These are phyloP conservation scores for Enteromius paludinosus DNA, from an alignment of 2,797 vertebrate genomes.

Conservation along the genomic window DNA sequence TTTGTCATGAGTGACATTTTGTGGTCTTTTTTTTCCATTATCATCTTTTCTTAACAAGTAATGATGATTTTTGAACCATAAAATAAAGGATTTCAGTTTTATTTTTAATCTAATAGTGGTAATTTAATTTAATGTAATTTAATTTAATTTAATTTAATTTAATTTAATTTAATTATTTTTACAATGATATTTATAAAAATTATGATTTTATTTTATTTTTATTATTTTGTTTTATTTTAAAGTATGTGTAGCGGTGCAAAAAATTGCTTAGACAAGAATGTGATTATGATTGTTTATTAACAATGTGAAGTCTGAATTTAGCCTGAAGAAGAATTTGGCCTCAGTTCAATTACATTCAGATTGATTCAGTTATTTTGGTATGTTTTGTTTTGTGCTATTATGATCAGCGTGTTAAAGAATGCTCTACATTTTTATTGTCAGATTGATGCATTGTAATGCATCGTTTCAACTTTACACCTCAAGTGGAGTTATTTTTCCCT, in stretches of 20 bases:
- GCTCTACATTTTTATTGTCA: background rate
- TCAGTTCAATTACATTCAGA: background rate
- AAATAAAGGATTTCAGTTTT: background rate
- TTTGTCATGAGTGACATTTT: background rate
- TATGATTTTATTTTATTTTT: background rate
- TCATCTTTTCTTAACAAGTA: background rate
- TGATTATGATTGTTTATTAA: background rate
- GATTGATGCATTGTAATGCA: background rate
- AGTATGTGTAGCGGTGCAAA: background rate
- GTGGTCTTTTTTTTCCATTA: background rate
- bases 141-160: background rate
- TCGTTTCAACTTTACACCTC: background rate
- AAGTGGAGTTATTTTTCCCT: background rate
- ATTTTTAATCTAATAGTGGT: background rate
- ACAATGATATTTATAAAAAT: too few relatives aligned
- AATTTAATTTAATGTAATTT: background rate
- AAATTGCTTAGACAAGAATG: background rate
- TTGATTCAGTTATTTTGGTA: background rate
- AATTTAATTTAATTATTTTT: background rate
- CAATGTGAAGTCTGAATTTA: background rate
- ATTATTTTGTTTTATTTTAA: background rate
- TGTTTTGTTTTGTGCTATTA: background rate
- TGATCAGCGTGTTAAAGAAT: background rate
- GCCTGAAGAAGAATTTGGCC: background rate
- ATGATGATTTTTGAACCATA: background rate